These are phyloP conservation scores for Ophion ventricosus DNA, from an alignment of 2,888 invertebrate genomes.

Conservation along the genomic window DNA sequence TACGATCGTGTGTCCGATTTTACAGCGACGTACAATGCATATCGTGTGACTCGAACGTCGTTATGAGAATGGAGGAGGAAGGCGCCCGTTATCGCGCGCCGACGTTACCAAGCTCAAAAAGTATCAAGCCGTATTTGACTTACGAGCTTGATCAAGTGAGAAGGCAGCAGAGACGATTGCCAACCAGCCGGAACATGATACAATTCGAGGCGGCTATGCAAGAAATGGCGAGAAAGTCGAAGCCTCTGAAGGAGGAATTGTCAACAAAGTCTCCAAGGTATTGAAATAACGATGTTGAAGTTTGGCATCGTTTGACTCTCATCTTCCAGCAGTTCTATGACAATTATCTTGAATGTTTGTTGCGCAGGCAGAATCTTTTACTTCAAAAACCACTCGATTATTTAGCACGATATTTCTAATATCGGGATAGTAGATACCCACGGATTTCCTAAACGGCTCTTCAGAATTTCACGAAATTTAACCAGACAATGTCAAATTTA, in stretches of 20 bases:
- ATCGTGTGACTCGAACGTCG: conserved; percentile 90
- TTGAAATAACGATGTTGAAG: background rate
- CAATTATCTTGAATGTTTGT: too few relatives aligned
- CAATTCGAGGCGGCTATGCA: conserved; percentile 82
- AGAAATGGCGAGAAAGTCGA: conserved; percentile 75
- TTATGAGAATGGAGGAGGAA: conserved; percentile 88
- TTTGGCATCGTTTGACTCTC: too few relatives aligned
- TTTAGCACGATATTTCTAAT: too few relatives aligned
- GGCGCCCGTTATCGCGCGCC: conserved; percentile 83
- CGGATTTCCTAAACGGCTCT: too few relatives aligned
- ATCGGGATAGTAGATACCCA: too few relatives aligned
- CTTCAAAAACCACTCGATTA: too few relatives aligned
- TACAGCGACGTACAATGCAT: conserved; percentile 89
- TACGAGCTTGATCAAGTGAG: conserved; percentile 88
- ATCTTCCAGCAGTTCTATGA: too few relatives aligned
- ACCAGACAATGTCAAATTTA: too few relatives aligned
- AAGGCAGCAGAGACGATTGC: conserved; percentile 83
- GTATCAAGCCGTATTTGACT: conserved; percentile 89
- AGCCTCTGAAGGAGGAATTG: conserved; percentile 65
- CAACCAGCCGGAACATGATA: conserved; percentile 82
- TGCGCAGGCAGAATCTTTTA: too few relatives aligned
- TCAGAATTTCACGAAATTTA: too few relatives aligned
- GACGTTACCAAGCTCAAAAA: conserved; percentile 85
- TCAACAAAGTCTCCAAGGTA: conserved; percentile 71
- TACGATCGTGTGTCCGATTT: background rate